Conservation (phyloP, 1,140 invertebrate genomes). For the Drosophila parvula region DNA sequence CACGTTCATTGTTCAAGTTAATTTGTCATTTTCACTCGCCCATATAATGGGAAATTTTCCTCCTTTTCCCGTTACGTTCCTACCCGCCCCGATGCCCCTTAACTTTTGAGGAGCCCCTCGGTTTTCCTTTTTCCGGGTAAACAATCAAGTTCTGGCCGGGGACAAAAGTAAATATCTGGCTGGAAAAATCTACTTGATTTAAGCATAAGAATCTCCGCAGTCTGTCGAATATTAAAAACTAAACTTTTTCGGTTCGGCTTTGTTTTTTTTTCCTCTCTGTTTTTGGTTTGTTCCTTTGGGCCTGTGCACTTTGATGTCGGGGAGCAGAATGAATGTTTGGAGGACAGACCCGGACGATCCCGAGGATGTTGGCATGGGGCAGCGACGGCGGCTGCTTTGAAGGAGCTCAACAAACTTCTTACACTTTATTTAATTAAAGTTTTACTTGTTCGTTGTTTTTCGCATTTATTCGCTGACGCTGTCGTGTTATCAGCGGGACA, state of each 20-base stretch:
- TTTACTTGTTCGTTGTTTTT: conserved; percentile 60
- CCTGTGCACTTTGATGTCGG: conserved; percentile 40
- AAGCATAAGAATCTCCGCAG: conserved; percentile 37
- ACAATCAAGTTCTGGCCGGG: conserved; percentile 53
- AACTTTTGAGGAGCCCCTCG: conserved; percentile 2
- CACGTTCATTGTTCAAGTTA: conserved; percentile 68
- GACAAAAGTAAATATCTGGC: conserved; percentile 64
- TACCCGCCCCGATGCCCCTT: conserved; percentile 2
- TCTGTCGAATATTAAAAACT: conserved; percentile 61
- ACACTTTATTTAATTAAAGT: conserved; percentile 81
- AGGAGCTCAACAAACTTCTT: conserved; percentile 74
- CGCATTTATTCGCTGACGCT: conserved; percentile 52
- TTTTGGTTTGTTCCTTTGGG: conserved; percentile 4
- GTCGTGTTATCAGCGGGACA: conserved; percentile 66
- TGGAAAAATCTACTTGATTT: conserved; percentile 67
- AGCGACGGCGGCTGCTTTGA: conserved; percentile 58
- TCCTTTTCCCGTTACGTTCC: background rate
- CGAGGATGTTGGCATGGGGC: no score
- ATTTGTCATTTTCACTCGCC: conserved; percentile 78
- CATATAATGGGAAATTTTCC: conserved; percentile 73
- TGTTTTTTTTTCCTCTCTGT: background rate
- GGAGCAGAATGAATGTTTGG: conserved; percentile 24
- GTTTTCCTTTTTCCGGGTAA: conserved; percentile 36
- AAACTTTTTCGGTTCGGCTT: conserved; percentile 41
- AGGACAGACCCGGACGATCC: background rate